A percentile compares a stretch with the other conserved stretches of the same genome.
phyloP scores from a whole-genome alignment of 2,888 invertebrate genomes.

The Nesidiocoris tenuis region DNA sequence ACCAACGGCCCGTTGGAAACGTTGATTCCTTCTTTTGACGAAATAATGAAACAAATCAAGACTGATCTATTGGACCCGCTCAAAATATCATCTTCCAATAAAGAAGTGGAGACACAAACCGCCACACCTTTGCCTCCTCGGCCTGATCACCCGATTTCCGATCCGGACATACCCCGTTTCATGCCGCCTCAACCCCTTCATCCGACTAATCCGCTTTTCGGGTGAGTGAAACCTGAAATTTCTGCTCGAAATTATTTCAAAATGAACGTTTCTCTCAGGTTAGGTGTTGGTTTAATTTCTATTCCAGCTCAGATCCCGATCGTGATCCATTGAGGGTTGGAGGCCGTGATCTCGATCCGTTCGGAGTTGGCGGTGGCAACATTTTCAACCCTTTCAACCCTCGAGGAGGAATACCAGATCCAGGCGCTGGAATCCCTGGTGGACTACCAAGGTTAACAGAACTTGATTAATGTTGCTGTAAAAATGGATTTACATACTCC shows the following conservation, averaged over 20 bases:
- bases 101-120: slow-evolving; percentile 59
- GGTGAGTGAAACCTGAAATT: neutral
- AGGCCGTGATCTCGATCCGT: slow-evolving; percentile 75
- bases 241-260: too few species aligned
- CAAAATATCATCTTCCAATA: slow-evolving; percentile 54
- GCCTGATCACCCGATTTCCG: neutral
- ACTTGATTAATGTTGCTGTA: too few species aligned
- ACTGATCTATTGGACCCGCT: slow-evolving; percentile 66
- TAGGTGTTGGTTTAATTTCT: too few species aligned
- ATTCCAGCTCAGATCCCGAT: slow-evolving; percentile 50
- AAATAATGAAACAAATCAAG: slow-evolving; percentile 63
- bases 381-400: slow-evolving; percentile 64
- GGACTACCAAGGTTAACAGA: slow-evolving; percentile 64
- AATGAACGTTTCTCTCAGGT: too few species aligned
- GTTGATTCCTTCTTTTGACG: slow-evolving; percentile 66
- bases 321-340: slow-evolving; percentile 56
- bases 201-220: neutral
- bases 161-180: neutral
- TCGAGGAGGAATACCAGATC: slow-evolving; percentile 43
- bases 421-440: slow-evolving; percentile 60
- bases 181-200: slow-evolving; percentile 2
- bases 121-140: neutral
- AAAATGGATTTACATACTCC: too few species aligned
- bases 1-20: slow-evolving; percentile 62
- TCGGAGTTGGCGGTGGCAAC: slow-evolving; percentile 68